These are phyloP conservation scores for Pheosia gnoma DNA, from an alignment of 2,888 invertebrate genomes.

Conservation along the genomic window DNA sequence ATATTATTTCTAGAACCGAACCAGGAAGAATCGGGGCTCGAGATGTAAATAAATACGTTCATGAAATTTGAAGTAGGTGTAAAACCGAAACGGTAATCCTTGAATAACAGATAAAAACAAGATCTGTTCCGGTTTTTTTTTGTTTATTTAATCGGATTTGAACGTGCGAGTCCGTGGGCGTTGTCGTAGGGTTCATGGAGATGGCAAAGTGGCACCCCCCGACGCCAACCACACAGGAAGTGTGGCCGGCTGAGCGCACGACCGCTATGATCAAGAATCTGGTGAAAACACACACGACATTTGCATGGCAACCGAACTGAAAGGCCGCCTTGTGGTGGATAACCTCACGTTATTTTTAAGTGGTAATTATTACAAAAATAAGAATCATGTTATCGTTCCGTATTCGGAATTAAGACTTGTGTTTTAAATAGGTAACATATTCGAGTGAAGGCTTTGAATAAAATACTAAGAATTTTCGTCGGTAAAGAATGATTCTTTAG, in stretches of 20 bases:
- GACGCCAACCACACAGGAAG: slow-evolving; percentile 69
- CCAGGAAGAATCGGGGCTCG: slow-evolving; percentile 14
- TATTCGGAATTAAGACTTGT: not conserved
- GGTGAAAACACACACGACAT: slow-evolving; percentile 41
- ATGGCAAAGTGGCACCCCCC: slow-evolving; percentile 76
- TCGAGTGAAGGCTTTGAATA: no score
- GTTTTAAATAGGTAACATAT: no score
- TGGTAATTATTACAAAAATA: not conserved
- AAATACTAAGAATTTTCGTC: no score
- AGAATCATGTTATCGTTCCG: not conserved
- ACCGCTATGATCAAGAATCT: slow-evolving; percentile 40
- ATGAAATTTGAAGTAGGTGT: slow-evolving; percentile 32
- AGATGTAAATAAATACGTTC: slow-evolving; percentile 31
- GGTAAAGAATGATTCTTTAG: no score
- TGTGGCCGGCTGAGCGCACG: slow-evolving; percentile 59
- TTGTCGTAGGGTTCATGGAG: slow-evolving; percentile 61
- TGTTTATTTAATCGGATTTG: slow-evolving; percentile 70
- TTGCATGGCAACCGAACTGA: slow-evolving; percentile 23
- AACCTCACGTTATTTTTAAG: slow-evolving; percentile 10
- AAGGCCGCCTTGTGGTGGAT: not conserved
- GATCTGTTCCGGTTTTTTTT: slow-evolving; percentile 45
- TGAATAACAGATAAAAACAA: slow-evolving; percentile 48
- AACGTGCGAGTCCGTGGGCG: slow-evolving; percentile 67
- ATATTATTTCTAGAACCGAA: slow-evolving; percentile 22
- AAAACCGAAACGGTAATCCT: slow-evolving; percentile 38